Base-by-base conservation (phyloP, 1,140 invertebrate genomes). In the Camponotus pennsylvanicus region DNA sequence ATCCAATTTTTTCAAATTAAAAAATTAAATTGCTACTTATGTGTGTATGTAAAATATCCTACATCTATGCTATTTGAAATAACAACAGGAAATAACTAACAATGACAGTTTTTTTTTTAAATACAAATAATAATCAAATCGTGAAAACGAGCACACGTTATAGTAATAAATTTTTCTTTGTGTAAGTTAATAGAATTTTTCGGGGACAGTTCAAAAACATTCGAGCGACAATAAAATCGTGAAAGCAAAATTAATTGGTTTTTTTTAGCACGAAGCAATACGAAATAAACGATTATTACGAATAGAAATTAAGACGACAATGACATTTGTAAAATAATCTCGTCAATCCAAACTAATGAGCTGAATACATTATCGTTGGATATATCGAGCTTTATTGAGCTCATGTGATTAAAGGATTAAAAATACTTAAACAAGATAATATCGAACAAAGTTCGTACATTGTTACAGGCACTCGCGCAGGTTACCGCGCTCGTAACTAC, bases 381-480 rank as follows among this genome's bases (percentile, higher is more conserved):
- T 82, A 18, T 49, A 15, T 49, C 15, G 13, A 49, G 45, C 45
- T 49, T 49, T 27, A 49, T 49, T 13, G 11, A 49, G 11, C 45
- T 70, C 27, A 42, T 59, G 27, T 59, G 27, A 70, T 45, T 70
- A 52, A 70, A 70, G 37, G 27, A 82, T 70, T 59, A 40, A 61
- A 55, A 71, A 59, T 82, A 82, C 37, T 57, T 79, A 67, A 79
- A 79, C 77, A 82, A 82, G 66, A 59, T 79, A 79, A 79, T 82
- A 49, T 71, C 59, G 52, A 71, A 18, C 27, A 37, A 82, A 70
- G 78, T 82, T 82, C 6, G 15, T 37, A 11, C 66, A 82, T 82
- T 71, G 78, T 82, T 82, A 37, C 40, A 15, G 37, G 32, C 27
- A 7, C 52, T 1, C 11, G 63, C 42, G 40, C 13, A 40, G 27